These are phyloP conservation scores for Brassicogethes aeneus DNA, from an alignment of 2,888 invertebrate genomes.

Conservation along the genomic window DNA sequence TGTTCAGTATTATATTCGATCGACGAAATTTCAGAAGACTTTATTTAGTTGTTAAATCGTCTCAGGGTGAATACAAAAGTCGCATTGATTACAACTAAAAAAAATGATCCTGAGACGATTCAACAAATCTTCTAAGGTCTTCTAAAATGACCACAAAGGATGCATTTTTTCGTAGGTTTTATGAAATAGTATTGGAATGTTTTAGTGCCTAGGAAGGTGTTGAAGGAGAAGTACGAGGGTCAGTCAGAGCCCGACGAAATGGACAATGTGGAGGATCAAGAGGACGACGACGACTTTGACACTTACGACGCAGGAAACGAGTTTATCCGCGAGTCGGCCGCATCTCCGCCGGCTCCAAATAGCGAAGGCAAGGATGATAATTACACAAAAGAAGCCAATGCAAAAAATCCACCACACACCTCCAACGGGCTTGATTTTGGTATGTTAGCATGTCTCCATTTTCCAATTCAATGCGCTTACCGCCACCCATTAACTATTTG, in stretches of 20 bases:
- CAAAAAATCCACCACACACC: slow-evolving; percentile 31
- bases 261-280: slow-evolving; percentile 38
- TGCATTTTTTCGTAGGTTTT: too few species aligned
- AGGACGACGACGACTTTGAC: slow-evolving; percentile 44
- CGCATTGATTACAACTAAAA: too few species aligned
- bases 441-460: slow-evolving; percentile 20
- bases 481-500: slow-evolving; percentile 3
- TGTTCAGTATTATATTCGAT: too few species aligned
- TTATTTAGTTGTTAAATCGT: too few species aligned
- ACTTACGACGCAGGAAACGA: slow-evolving; percentile 45
- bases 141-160: too few species aligned
- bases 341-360: slow-evolving; percentile 49
- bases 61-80: too few species aligned
- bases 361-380: slow-evolving; percentile 39
- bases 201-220: slow-evolving; percentile 73
- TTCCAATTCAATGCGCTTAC: slow-evolving; percentile 4
- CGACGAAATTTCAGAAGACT: too few species aligned
- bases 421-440: slow-evolving; percentile 33
- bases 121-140: too few species aligned
- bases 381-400: slow-evolving; percentile 31
- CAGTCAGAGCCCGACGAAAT: slow-evolving; percentile 71
- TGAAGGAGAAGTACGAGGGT: slow-evolving; percentile 75
- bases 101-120: too few species aligned
- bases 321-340: slow-evolving; percentile 48
- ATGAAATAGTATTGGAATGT: too few species aligned